A percentile compares a stretch with the other conserved stretches of the same genome.
Conservation (phyloP, 2,113 vertebrate species). For the Scopus umbretta region DNA sequence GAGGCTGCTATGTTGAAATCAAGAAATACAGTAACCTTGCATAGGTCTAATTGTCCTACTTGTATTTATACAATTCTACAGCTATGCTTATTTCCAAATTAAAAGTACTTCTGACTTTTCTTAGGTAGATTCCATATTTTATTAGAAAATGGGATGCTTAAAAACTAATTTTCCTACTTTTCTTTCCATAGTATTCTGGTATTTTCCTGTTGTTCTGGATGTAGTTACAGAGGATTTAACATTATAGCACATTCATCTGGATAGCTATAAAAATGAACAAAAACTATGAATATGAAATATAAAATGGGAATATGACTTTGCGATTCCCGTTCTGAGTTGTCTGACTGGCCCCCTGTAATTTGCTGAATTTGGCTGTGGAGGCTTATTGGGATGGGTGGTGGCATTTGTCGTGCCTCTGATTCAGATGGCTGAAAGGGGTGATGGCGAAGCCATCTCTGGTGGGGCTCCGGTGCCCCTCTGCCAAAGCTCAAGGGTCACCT, state of each 20-base stretch:
- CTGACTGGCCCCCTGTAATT: not conserved
- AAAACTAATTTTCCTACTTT: not conserved
- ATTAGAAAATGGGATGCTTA: not conserved
- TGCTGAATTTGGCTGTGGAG: not conserved
- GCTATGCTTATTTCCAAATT: not conserved
- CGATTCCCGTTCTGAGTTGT: not conserved
- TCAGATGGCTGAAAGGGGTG: accelerated
- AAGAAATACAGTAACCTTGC: not conserved
- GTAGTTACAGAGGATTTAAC: not conserved
- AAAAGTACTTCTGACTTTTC: not conserved
- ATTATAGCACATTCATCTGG: not conserved
- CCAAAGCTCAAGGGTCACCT: not conserved
- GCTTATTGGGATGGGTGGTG: not conserved
- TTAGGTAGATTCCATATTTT: not conserved
- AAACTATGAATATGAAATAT: not conserved
- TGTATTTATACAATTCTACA: not conserved
- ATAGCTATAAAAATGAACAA: not conserved
- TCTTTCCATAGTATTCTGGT: not conserved
- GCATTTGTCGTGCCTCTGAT: not conserved
- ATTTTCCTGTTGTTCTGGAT: not conserved
- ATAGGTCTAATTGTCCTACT: not conserved
- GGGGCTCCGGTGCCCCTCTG: not conserved
- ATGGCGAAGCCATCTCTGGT: not conserved
- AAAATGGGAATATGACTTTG: not conserved
- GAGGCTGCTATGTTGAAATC: not conserved